Conservation (phyloP, 2,113 vertebrate species). For the Tautogolabrus adspersus region DNA sequence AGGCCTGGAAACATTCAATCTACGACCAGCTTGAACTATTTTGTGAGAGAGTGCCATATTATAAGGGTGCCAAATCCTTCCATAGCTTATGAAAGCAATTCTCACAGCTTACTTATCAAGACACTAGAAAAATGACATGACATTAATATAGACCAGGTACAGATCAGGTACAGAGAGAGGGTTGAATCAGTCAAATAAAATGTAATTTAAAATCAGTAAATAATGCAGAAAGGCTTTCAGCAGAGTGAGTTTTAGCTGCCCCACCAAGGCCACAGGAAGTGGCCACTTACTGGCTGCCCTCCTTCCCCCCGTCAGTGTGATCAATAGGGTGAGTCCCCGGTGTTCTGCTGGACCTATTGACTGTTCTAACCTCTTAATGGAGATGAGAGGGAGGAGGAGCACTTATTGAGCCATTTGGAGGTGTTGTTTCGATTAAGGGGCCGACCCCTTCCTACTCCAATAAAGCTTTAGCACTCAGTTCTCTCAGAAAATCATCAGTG, state of each 20-base stretch:
- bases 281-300: slow-evolving; percentile 66
- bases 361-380: slow-evolving; percentile 81
- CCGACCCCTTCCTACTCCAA: slow-evolving; percentile 26
- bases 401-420: slow-evolving; percentile 80
- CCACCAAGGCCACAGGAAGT: slow-evolving; percentile 55
- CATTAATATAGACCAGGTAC: too few relatives aligned
- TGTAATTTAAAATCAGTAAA: neutral
- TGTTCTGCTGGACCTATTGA: slow-evolving; percentile 75
- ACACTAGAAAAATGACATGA: too few relatives aligned
- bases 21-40: too few relatives aligned
- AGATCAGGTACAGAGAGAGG: too few relatives aligned
- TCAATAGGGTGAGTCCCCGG: slow-evolving; percentile 76
- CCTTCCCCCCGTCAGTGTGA: slow-evolving; percentile 60
- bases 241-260: slow-evolving; percentile 12
- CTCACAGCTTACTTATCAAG: too few relatives aligned
- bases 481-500: slow-evolving; percentile 7
- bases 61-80: too few relatives aligned
- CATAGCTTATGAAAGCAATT: too few relatives aligned
- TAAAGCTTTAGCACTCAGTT: slow-evolving; percentile 19
- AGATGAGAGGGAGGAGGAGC: slow-evolving; percentile 78
- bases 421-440: slow-evolving; percentile 68
- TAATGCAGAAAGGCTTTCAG: neutral
- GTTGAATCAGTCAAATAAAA: too few relatives aligned
- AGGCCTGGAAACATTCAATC: too few relatives aligned
- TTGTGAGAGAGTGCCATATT: too few relatives aligned